A percentile compares a stretch with the other conserved stretches of the same genome.
Conservation (phyloP, 2,797 vertebrate species). For the Bufotes viridis region DNA sequence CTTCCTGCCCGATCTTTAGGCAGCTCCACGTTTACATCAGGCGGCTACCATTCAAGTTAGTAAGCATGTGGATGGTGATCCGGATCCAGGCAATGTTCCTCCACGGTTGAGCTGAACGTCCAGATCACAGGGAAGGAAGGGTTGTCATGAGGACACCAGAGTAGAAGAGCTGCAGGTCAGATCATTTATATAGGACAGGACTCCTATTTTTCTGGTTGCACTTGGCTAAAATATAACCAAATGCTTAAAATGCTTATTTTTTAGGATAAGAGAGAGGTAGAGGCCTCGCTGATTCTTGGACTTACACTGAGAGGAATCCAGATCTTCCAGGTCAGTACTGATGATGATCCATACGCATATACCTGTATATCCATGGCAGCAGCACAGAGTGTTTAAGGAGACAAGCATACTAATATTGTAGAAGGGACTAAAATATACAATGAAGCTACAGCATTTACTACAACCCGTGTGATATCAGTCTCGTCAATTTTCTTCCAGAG, state of each 20-base stretch:
- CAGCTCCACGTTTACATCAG: background rate
- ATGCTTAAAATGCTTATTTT: background rate
- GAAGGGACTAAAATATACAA: background rate
- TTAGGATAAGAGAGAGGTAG: conserved; percentile 96
- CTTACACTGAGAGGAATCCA: conserved; percentile 95
- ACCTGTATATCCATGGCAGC: background rate
- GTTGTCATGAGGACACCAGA: background rate
- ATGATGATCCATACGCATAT: background rate
- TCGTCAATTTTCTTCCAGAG: conserved; percentile 76
- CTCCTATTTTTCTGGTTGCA: background rate
- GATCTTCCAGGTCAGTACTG: conserved; percentile 89
- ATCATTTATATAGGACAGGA: background rate
- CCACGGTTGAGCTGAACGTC: too few relatives aligned
- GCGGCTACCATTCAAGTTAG: too few relatives aligned
- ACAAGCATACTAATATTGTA: background rate
- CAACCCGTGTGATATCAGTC: background rate
- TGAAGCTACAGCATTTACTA: too few relatives aligned
- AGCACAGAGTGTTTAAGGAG: background rate
- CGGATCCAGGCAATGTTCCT: too few relatives aligned
- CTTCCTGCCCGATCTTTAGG: background rate
- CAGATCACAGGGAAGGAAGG: too few relatives aligned
- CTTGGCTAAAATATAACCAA: background rate
- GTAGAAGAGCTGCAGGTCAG: background rate
- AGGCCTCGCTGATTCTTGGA: conserved; percentile 91
- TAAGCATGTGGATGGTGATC: too few relatives aligned